phyloP scores from a whole-genome alignment of 2,797 vertebrate genomes.

The Poecilia picta region DNA sequence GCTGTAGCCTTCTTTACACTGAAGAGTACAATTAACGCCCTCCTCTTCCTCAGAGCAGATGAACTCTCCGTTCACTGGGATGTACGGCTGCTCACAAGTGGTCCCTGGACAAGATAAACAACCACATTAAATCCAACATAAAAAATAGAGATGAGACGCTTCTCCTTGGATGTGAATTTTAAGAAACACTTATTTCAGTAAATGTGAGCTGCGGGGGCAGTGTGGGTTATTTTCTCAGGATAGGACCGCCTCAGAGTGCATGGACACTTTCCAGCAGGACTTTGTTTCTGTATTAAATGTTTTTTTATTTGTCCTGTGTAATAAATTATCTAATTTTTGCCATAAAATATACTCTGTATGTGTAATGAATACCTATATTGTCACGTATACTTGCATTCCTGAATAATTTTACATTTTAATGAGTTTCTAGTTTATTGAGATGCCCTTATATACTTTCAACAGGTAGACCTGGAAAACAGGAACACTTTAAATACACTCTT shows the following conservation, averaged over 20 bases:
- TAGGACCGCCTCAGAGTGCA: not conserved
- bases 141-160: not conserved
- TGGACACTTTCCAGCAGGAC: not conserved
- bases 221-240: no score
- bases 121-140: not conserved
- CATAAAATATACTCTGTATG: not conserved
- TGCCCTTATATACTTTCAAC: not conserved
- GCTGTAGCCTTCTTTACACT: constrained; percentile 91
- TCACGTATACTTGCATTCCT: not conserved
- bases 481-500: not conserved
- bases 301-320: not conserved
- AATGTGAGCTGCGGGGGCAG: no score
- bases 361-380: not conserved
- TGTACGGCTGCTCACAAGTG: constrained; percentile 89
- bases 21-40: constrained; percentile 91
- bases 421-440: not conserved
- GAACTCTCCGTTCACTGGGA: constrained; percentile 90
- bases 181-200: not conserved
- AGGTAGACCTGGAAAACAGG: not conserved
- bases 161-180: not conserved
- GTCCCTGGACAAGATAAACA: constrained; percentile 77
- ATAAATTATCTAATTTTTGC: not conserved
- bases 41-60: constrained; percentile 83
- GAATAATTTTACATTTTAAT: not conserved
- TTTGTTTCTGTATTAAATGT: not conserved